Conservation (phyloP, 2,888 invertebrate genomes). For the Lepeophtheirus nordmannii region DNA sequence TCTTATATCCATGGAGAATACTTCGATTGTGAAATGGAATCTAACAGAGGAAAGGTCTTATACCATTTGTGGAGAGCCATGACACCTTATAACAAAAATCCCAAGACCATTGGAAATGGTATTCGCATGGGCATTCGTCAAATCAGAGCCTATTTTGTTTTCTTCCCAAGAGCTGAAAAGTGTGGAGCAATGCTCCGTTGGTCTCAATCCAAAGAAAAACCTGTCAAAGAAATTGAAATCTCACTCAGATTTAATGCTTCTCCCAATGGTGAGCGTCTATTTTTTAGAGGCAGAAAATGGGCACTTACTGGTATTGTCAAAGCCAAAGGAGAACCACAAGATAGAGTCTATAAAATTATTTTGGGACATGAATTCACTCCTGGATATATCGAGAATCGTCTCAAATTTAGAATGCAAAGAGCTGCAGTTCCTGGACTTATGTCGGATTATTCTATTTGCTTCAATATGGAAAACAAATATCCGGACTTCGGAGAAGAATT, state of each 20-base stretch:
- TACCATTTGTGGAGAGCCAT: slow-evolving; percentile 7
- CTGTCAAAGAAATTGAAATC: slow-evolving; percentile 22
- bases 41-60: slow-evolving; percentile 6
- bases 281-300: slow-evolving; percentile 16
- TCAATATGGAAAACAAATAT: slow-evolving; percentile 11
- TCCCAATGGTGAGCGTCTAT: slow-evolving; percentile 7
- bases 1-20: slow-evolving; percentile 15
- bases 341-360: slow-evolving; percentile 12
- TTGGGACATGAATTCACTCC: slow-evolving; percentile 18
- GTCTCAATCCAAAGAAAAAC: slow-evolving; percentile 17
- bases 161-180: slow-evolving; percentile 20
- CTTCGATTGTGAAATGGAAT: slow-evolving; percentile 23
- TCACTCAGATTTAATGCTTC: background rate
- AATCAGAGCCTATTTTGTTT: slow-evolving; percentile 6
- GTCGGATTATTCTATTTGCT: slow-evolving; percentile 19
- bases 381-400: slow-evolving; percentile 14
- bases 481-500: slow-evolving; percentile 20
- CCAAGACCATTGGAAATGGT: slow-evolving; percentile 4
- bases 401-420: slow-evolving; percentile 15
- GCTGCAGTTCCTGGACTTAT: slow-evolving; percentile 7
- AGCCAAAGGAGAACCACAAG: slow-evolving; percentile 20
- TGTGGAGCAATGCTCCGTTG: slow-evolving; percentile 16
- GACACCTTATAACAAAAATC: slow-evolving; percentile 21
- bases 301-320: slow-evolving; percentile 10
- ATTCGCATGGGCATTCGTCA: slow-evolving; percentile 16